Conservation (phyloP, 2,113 vertebrate genomes). For the Romanogobio albipinnatus region DNA sequence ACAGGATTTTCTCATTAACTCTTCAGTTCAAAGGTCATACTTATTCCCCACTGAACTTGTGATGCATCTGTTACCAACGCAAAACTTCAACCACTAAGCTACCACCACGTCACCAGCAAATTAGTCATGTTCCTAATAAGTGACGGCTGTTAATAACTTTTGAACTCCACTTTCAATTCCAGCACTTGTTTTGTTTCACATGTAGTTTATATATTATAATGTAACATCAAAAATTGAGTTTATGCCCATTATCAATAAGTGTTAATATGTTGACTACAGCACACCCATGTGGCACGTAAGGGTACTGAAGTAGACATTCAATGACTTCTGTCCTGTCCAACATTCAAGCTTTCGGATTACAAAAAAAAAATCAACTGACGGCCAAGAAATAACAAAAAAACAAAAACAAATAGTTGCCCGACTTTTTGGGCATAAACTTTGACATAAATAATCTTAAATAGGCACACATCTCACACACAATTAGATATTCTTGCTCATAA, state of each 20-base stretch:
- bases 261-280: slow-evolving; percentile 46
- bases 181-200: background rate
- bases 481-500: slow-evolving; percentile 42
- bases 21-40: background rate
- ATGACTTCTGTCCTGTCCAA: background rate
- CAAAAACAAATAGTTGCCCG: slow-evolving; percentile 28
- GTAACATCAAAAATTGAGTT: background rate
- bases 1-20: slow-evolving; percentile 11
- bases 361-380: background rate
- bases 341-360: background rate
- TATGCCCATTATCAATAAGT: slow-evolving; percentile 20
- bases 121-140: background rate
- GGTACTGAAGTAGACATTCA: slow-evolving; percentile 31
- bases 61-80: background rate
- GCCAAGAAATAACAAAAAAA: background rate
- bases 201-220: background rate
- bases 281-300: slow-evolving; percentile 62
- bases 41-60: background rate
- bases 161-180: background rate
- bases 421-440: slow-evolving; percentile 4
- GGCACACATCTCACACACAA: slow-evolving; percentile 57
- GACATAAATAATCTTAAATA: slow-evolving; percentile 60
- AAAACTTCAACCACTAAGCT: background rate
- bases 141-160: background rate
- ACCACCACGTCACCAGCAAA: background rate